These are phyloP conservation scores for Timema cristinae DNA, from an alignment of 2,888 invertebrate genomes.

Conservation along the genomic window DNA sequence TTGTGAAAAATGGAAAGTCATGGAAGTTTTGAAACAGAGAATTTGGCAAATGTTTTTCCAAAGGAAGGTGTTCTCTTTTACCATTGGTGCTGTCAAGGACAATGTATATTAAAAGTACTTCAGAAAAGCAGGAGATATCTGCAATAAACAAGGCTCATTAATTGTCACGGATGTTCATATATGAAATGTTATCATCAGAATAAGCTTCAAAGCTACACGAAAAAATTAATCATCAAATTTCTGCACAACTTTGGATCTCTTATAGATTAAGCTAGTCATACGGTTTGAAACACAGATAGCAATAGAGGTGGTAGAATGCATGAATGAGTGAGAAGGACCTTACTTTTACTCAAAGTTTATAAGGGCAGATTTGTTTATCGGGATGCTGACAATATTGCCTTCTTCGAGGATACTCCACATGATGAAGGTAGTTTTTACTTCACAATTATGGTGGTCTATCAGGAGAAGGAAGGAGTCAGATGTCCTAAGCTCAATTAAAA, in stretches of 20 bases:
- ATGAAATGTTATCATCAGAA: not conserved
- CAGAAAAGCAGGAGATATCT: not conserved
- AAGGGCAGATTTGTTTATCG: not conserved
- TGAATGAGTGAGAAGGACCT: not conserved
- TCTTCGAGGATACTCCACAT: not conserved
- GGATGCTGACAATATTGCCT: not conserved
- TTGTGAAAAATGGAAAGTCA: not conserved
- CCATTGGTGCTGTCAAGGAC: not conserved
- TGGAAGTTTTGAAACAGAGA: not conserved
- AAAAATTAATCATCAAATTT: not conserved
- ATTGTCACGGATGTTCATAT: not conserved
- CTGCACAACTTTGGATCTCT: not conserved
- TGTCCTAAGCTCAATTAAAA: not conserved
- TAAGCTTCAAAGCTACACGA: not conserved
- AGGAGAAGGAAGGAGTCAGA: constrained; percentile 6
- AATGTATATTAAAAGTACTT: not conserved
- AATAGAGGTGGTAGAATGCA: not conserved
- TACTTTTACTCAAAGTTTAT: not conserved
- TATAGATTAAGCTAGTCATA: not conserved
- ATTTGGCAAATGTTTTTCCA: not conserved
- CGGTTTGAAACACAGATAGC: not conserved
- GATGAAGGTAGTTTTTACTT: not conserved
- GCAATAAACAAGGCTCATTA: not conserved
- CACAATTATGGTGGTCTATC: not conserved
- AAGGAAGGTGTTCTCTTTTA: not conserved